phyloP scores from a whole-genome alignment of 2,797 vertebrate species.

The Pagetopsis macropterus region DNA sequence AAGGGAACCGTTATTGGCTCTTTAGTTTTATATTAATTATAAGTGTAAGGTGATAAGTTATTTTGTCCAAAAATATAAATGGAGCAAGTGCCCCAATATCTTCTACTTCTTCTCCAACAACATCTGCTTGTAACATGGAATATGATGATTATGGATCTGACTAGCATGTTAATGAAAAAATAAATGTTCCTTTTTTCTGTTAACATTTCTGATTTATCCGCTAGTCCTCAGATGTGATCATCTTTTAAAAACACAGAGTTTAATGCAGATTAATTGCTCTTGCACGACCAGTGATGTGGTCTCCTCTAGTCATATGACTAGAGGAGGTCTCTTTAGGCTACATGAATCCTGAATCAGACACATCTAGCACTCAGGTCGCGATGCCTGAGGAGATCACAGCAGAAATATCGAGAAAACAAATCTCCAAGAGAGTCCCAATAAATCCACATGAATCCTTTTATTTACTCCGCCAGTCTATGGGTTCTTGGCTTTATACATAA shows the following conservation, averaged over 20 bases:
- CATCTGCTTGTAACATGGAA: too few relatives aligned
- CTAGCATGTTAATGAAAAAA: not conserved
- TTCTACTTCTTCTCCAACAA: not conserved
- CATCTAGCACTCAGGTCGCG: slow-evolving; percentile 32
- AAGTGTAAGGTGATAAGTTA: not conserved
- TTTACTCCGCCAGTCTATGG: slow-evolving; percentile 33
- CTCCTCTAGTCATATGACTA: slow-evolving; percentile 43
- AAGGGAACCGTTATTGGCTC: not conserved
- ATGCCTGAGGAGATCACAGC: slow-evolving; percentile 48
- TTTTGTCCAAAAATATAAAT: not conserved
- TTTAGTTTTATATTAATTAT: not conserved
- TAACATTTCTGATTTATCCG: not conserved
- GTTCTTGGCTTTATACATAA: slow-evolving; percentile 11
- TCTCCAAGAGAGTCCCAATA: slow-evolving; percentile 45
- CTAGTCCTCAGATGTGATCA: not conserved
- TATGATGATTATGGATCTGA: too few relatives aligned
- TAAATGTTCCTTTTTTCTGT: not conserved
- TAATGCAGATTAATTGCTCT: slow-evolving; percentile 29
- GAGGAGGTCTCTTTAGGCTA: slow-evolving; percentile 16
- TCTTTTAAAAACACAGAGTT: not conserved
- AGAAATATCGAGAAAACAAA: slow-evolving; percentile 22
- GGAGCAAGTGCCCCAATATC: not conserved
- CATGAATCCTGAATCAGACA: slow-evolving; percentile 51
- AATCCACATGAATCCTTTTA: slow-evolving; percentile 55
- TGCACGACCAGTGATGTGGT: slow-evolving; percentile 29